Evolutionary conservation across 2,888 invertebrate genomes (phyloP), one percentile per base, ranked within the genome.

Genomic region (Nomada flava): DNA sequence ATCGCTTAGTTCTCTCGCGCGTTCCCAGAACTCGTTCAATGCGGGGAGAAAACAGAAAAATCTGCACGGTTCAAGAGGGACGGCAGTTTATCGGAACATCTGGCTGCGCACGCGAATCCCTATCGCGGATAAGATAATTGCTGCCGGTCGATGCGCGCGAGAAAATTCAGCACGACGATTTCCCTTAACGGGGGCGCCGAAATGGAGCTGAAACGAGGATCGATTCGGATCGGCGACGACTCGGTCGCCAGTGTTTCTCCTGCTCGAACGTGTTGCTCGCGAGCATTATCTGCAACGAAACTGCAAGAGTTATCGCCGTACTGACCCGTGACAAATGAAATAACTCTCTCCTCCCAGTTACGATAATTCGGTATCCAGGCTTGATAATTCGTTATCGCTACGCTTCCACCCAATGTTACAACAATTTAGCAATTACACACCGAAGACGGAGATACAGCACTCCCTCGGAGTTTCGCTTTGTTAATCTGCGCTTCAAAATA

Each of bases 261-360:
- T 20, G 15, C 18, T 26, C 47, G 10, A 50, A 47, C 63, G 3
- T 9, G 23, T 47, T 23, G 18, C 47, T 47, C 47, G 47, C 47
- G 13, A 13, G 2, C 72, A 29, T 36, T 75, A 78, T 77, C 83
- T 20, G 36, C 55, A 29, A 60, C 36, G 52, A 57, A 83, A 75
- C 53, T 80, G 80, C 80, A 55, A 69, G 76, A 82, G 65, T 82
- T 86, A 85, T 88, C 82, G 47, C 55, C 75, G 70, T 60, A 76
- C 79, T 89, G 88, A 89, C 88, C 88, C 88, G 79, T 85, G 84
- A 76, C 83, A 80, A 86, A 87, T 84, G 88, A 85, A 84, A 86
- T 81, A 86, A 85, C 77, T 77, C 70, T 67, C 63, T 15, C 15
- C 68, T 63, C 53, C 53, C 70, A 26, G 67, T 69, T 26, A 44